Conservation (phyloP, 2,113 vertebrate species). For the Blennius ocellaris region DNA sequence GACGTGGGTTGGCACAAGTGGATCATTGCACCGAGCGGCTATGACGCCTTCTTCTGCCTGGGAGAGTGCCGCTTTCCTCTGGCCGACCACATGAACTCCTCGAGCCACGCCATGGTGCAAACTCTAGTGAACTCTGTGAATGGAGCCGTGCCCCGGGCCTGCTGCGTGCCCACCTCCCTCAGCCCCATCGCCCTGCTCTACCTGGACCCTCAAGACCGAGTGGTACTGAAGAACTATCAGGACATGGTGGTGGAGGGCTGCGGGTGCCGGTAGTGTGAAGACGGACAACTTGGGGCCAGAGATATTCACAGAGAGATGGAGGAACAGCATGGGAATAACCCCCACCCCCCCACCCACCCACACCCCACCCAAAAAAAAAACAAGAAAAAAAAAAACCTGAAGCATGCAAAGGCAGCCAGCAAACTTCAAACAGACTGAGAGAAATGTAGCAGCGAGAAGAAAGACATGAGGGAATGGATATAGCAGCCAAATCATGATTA, state of each 20-base stretch:
- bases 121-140: constrained; percentile 88
- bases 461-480: background rate
- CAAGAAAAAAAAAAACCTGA: constrained; percentile 4
- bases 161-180: constrained; percentile 87
- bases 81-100: constrained; percentile 89
- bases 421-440: constrained; percentile 42
- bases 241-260: constrained; percentile 90
- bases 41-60: constrained; percentile 87
- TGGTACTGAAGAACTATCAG: constrained; percentile 89
- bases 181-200: constrained; percentile 88
- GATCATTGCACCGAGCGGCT: constrained; percentile 88
- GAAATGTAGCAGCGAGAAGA: constrained; percentile 44
- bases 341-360: too few species aligned
- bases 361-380: too few species aligned
- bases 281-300: background rate
- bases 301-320: background rate
- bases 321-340: constrained; percentile 14
- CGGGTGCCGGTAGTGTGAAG: constrained; percentile 83
- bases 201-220: constrained; percentile 84
- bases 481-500: constrained; percentile 39
- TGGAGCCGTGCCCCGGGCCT: constrained; percentile 82
- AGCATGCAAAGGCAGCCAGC: constrained; percentile 14
- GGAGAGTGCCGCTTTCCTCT: constrained; percentile 88
- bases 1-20: constrained; percentile 88
- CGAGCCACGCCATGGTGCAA: constrained; percentile 89